Conservation (phyloP, 2,888 invertebrate species). For the Ormyrus rosae region DNA sequence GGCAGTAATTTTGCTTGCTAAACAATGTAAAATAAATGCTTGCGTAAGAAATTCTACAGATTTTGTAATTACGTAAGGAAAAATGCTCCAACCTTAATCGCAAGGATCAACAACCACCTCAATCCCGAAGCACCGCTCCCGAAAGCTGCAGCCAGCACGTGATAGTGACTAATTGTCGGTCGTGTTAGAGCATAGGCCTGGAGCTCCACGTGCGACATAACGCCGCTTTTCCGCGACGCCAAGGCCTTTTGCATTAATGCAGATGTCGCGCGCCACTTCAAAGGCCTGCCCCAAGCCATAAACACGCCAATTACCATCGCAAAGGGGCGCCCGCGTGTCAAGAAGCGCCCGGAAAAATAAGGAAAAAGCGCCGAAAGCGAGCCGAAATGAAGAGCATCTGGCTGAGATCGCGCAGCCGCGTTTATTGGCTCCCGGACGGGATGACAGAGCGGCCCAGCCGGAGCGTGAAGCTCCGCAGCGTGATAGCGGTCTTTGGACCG, state of each 20-base stretch:
- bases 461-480: no score
- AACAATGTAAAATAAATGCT: no score
- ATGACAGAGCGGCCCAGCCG: neutral
- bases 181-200: conserved; percentile 63
- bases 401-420: neutral
- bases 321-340: conserved; percentile 61
- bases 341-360: conserved; percentile 57
- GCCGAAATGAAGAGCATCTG: conserved; percentile 55
- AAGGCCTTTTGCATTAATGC: conserved; percentile 66
- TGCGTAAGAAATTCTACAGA: no score
- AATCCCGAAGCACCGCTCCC: no score
- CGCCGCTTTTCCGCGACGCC: conserved; percentile 49
- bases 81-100: no score
- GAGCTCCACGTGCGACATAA: conserved; percentile 60
- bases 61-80: no score
- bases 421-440: neutral
- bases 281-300: conserved; percentile 65
- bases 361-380: conserved; percentile 49
- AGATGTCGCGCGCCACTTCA: conserved; percentile 68
- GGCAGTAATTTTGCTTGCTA: no score
- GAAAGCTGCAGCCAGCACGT: neutral
- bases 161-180: conserved; percentile 65
- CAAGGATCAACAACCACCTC: no score
- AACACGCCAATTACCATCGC: conserved; percentile 70
- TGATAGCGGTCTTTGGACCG: no score